Percentiles rank a stretch among this genome's conserved stretches.
These are phyloP conservation scores for Falcunculus frontatus DNA, from an alignment of 2,113 vertebrate species.

Conservation along the genomic window DNA sequence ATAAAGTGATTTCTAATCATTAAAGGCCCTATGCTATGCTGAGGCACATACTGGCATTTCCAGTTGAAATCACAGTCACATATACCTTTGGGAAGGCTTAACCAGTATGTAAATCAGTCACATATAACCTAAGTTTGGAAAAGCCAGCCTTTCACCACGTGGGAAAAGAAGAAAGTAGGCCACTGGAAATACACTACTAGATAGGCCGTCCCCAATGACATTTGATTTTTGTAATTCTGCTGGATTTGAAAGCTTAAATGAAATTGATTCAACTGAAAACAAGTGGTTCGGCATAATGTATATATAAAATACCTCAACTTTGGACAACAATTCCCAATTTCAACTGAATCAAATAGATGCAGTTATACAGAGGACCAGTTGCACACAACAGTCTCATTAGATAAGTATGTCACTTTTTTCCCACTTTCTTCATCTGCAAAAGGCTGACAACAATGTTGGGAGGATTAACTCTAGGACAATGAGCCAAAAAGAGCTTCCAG, in stretches of 20 bases:
- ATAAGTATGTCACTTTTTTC: not conserved
- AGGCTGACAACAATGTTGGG: not conserved
- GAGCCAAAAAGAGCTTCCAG: conserved; percentile 3
- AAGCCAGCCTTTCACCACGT: not conserved
- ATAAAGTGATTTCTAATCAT: not conserved
- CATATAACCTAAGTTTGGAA: not conserved
- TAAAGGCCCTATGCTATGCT: not conserved
- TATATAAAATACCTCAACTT: not conserved
- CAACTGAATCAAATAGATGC: not conserved
- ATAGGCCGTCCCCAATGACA: not conserved
- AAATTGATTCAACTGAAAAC: not conserved
- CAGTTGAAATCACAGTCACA: not conserved
- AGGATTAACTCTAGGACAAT: not conserved
- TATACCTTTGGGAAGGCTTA: not conserved
- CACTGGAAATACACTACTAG: not conserved
- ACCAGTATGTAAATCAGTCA: not conserved
- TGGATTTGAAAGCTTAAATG: not conserved
- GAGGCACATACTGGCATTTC: not conserved
- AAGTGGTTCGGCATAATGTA: not conserved
- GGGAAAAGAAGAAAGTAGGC: not conserved
- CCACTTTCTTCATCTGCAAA: not conserved
- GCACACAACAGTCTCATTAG: not conserved
- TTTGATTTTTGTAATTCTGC: not conserved
- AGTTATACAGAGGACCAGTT: not conserved
- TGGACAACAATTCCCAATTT: not conserved